These are phyloP conservation scores for Cacatua alba DNA, from an alignment of 2,113 vertebrate genomes.

Conservation along the genomic window DNA sequence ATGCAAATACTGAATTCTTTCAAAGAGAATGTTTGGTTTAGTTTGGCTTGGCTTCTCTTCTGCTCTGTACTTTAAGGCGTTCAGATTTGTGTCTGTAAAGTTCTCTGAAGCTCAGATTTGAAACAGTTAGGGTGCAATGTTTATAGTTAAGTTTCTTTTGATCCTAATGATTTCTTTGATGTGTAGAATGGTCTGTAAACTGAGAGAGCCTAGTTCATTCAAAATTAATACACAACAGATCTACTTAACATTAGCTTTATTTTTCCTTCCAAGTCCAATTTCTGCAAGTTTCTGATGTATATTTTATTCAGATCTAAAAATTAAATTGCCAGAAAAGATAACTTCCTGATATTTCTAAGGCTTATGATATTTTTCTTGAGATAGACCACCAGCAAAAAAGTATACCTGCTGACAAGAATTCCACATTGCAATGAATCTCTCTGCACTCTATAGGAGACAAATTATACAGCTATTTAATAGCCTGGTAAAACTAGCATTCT, in stretches of 20 bases:
- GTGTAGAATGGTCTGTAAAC: not conserved
- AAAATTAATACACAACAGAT: not conserved
- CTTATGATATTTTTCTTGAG: not conserved
- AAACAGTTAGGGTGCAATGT: not conserved
- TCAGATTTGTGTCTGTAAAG: not conserved
- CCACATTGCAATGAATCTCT: not conserved
- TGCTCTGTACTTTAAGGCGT: not conserved
- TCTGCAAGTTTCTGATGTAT: not conserved
- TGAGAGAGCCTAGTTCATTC: not conserved
- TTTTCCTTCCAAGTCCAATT: not conserved
- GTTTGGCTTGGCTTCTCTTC: not conserved
- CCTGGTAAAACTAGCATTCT: not conserved
- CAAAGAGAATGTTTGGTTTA: not conserved
- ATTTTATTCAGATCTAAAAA: conserved; percentile 22
- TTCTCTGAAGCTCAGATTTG: not conserved
- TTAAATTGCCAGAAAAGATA: not conserved
- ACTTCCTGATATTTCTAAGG: not conserved
- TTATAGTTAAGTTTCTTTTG: not conserved
- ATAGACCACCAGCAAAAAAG: not conserved
- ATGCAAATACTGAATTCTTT: not conserved
- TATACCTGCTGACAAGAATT: not conserved
- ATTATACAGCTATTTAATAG: not conserved
- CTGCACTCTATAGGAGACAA: not conserved
- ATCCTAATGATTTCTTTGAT: not conserved
- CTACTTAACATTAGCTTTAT: conserved; percentile 4